Percentiles rank a stretch among this genome's conserved stretches.
Conservation (phyloP, 2,888 invertebrate genomes). For the Physocephala rufipes region DNA sequence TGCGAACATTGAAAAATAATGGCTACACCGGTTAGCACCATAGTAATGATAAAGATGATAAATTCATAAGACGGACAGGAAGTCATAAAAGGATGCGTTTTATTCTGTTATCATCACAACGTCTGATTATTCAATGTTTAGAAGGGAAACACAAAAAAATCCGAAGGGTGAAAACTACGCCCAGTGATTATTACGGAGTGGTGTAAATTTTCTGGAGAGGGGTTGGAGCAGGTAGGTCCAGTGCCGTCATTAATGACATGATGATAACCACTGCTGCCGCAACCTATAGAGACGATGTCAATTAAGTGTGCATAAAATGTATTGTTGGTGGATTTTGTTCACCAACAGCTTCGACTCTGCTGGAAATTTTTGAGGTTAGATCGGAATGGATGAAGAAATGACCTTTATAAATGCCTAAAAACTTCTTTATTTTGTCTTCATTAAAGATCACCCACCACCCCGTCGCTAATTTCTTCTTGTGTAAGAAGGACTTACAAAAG, state of each 20-base stretch:
- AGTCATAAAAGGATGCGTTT: constrained; percentile 24
- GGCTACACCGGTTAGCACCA: neutral
- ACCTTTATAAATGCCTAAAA: no score
- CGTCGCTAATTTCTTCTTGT: no score
- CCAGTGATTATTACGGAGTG: neutral
- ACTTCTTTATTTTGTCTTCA: no score
- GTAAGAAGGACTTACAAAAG: neutral
- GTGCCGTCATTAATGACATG: neutral
- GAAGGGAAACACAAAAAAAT: constrained; percentile 26
- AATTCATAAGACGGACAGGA: constrained; percentile 4
- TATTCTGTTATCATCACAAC: constrained; percentile 15
- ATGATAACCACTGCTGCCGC: neutral
- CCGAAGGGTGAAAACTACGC: constrained; percentile 25
- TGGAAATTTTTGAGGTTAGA: no score
- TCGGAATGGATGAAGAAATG: no score
- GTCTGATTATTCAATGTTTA: neutral
- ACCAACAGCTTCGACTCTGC: no score
- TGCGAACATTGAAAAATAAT: constrained; percentile 8
- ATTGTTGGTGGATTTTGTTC: no score
- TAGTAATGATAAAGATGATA: neutral
- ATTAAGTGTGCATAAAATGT: no score
- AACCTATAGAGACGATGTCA: no score
- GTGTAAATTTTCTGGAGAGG: neutral
- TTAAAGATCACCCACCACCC: no score
- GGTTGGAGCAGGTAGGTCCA: no score